Evolutionary conservation across 92 coral and sea anemone genomes (phyloP).

Genomic region (Phenganax marumi): DNA sequence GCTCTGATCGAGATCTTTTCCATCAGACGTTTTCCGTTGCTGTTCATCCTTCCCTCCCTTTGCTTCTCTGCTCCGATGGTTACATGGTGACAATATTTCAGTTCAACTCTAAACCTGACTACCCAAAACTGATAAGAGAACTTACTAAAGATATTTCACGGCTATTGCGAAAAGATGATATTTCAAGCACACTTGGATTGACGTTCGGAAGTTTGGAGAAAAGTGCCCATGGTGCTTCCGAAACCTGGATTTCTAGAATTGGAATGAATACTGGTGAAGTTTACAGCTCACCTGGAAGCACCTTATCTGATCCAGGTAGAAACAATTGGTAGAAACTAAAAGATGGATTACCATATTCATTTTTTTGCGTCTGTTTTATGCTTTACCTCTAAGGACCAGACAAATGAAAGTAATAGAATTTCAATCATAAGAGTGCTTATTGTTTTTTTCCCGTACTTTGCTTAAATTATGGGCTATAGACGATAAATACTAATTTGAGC

Average conservation of each 20-base stretch:
- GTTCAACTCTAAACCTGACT: conserved; percentile 71
- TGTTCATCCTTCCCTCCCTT: conserved; percentile 75
- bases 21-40: conserved; percentile 84
- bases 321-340: background rate
- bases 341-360: background rate
- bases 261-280: conserved; percentile 6
- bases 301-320: background rate
- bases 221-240: background rate
- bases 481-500: no score
- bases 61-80: conserved; percentile 87
- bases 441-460: no score
- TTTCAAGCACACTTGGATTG: background rate
- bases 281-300: conserved; percentile 35
- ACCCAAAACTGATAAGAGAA: conserved; percentile 66
- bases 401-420: no score
- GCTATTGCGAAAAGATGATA: conserved; percentile 20
- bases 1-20: conserved; percentile 67
- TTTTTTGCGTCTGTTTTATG: background rate
- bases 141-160: conserved; percentile 70
- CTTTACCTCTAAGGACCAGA: no score
- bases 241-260: conserved; percentile 3
- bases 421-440: no score
- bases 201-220: background rate
- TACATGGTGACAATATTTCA: conserved; percentile 85
- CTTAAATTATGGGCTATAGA: no score